Evolutionary conservation across 2,113 vertebrate genomes (phyloP), one percentile per base, ranked within the genome.

Genomic region (Morone saxatilis): DNA sequence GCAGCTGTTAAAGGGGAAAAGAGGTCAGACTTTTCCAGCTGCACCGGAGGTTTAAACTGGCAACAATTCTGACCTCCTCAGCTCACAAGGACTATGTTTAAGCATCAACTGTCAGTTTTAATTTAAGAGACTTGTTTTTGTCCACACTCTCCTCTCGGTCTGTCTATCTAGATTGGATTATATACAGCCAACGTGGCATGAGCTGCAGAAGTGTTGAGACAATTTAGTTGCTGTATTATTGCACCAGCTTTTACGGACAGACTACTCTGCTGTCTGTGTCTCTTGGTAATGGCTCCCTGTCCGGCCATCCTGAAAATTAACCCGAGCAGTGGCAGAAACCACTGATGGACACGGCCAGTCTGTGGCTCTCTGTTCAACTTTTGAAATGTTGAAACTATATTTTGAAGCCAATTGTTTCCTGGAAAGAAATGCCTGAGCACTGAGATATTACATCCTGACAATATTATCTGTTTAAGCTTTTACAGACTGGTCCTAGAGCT

Each of bases 211-310:
- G 2, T 17, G 20, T 63, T 63, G 5, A 25, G 31, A 19, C 0
- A 7, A 9, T 66, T 65, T 43, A 6, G 10, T 57, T 43, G 4
- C 48, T 65, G 73, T 25, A 60, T 17, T 31, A n/a, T 40, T 57
- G 19, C 13, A 20, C 20, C 8, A 72, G 25, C 31, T 63, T 70
- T 78, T 31, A 41, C 25, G 36, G 45, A 17, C 9, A 71, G 59
- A 53, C 6, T 5, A 51, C 3, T 68, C 19, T 70, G 51, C n/a
- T 63, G 40, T 73, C 71, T 78, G 36, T 31, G 68, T 83, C 78
- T 88, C 75, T 40, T 67, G 12, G 54, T 83, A 70, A 85, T 84
- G 84, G 70, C 51, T 80, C 83, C 54, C 57, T 41, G 22, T 67
- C 59, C 38, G 11, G 53, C 53, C 67, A 62, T 75, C 50, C 19